These are phyloP conservation scores for Scylla paramamosain DNA, from an alignment of 1,140 invertebrate species.

Conservation along the genomic window DNA sequence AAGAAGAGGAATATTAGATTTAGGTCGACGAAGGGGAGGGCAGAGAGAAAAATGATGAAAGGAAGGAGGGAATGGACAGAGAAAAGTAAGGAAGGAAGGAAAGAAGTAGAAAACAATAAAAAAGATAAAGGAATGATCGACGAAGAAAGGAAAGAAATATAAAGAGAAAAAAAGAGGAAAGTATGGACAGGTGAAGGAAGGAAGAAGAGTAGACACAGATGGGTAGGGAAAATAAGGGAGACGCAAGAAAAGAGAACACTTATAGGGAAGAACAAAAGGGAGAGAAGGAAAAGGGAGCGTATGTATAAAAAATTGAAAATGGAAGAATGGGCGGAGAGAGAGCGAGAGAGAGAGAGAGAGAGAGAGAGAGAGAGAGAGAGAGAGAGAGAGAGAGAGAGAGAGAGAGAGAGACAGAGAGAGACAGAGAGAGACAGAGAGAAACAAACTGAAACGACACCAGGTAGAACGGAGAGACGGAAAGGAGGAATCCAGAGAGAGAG, in stretches of 20 bases:
- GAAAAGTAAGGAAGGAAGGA: background rate
- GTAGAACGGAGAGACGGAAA: no score
- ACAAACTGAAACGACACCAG: no score
- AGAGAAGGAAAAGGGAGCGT: background rate
- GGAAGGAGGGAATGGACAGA: background rate
- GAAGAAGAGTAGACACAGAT: background rate
- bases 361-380: background rate
- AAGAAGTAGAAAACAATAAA: background rate
- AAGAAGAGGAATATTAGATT: background rate
- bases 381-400: background rate
- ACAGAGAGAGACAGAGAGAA: background rate
- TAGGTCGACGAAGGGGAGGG: background rate
- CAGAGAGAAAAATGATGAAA: background rate
- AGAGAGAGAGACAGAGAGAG: background rate
- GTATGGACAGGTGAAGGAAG: background rate
- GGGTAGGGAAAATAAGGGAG: background rate
- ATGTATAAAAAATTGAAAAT: background rate
- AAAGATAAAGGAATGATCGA: background rate
- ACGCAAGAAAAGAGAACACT: background rate
- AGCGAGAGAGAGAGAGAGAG: background rate
- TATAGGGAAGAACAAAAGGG: background rate
- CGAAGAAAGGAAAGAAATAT: background rate
- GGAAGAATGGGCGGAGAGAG: background rate
- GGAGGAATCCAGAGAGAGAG: background rate
- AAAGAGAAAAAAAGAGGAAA: background rate